Conservation (phyloP, 2,888 invertebrate species). For the Pteria penguin region DNA sequence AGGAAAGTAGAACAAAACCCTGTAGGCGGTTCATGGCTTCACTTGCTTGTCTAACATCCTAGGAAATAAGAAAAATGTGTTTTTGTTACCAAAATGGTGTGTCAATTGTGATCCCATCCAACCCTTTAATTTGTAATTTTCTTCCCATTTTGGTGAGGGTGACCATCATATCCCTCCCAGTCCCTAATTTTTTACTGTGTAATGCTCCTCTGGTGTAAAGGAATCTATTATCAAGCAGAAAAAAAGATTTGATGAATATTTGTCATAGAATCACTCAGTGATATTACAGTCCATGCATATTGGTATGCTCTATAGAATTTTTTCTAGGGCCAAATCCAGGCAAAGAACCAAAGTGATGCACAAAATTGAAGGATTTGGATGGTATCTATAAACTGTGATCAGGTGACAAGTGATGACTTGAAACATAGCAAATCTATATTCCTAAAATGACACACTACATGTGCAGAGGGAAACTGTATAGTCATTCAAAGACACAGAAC, state of each 20-base stretch:
- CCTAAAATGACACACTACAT: not conserved
- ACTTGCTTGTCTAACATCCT: slow-evolving; percentile 93
- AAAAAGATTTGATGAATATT: too few relatives aligned
- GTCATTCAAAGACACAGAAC: too few relatives aligned
- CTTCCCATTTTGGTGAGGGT: too few relatives aligned
- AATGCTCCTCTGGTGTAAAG: too few relatives aligned
- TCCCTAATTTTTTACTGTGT: too few relatives aligned
- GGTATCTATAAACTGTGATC: not conserved
- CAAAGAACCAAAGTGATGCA: not conserved
- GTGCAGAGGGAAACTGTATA: too few relatives aligned
- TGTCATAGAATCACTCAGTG: too few relatives aligned
- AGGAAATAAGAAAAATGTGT: slow-evolving; percentile 33
- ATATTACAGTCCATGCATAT: not conserved
- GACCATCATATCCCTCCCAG: too few relatives aligned
- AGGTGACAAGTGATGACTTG: not conserved
- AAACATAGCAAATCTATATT: not conserved
- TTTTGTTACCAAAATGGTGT: too few relatives aligned
- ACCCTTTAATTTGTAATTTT: too few relatives aligned
- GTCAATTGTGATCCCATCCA: too few relatives aligned
- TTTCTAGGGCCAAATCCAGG: not conserved
- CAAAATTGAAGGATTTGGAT: not conserved
- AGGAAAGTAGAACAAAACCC: slow-evolving; percentile 96
- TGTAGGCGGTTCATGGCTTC: slow-evolving; percentile 96
- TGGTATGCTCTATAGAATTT: not conserved
- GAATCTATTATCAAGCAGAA: too few relatives aligned